Evolutionary conservation across 2,797 vertebrate genomes (phyloP).

Genomic region (Eleutherodactylus coqui): DNA sequence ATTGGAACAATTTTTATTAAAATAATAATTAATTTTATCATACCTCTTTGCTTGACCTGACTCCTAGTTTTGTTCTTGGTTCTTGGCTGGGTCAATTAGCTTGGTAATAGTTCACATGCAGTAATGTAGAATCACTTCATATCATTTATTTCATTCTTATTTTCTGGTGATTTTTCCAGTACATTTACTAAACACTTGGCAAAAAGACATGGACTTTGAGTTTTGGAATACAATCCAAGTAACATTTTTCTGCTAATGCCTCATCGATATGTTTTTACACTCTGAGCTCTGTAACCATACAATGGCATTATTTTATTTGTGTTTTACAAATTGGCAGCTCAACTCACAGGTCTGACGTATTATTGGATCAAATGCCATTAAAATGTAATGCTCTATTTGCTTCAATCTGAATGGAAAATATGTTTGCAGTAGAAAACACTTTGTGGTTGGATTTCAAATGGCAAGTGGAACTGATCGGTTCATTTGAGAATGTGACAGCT

Average conservation of each 20-base stretch:
- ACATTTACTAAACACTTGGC: slow-evolving; percentile 7
- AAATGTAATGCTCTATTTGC: slow-evolving; percentile 70
- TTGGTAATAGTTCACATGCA: not conserved
- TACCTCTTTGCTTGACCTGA: too few relatives aligned
- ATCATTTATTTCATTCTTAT: not conserved
- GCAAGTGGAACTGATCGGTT: slow-evolving; percentile 61
- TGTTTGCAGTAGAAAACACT: slow-evolving; percentile 66
- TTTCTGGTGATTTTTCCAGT: not conserved
- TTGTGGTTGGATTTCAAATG: slow-evolving; percentile 65
- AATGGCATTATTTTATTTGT: slow-evolving; percentile 43
- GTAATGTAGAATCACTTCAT: not conserved
- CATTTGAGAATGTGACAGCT: slow-evolving; percentile 55
- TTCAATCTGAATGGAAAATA: slow-evolving; percentile 68
- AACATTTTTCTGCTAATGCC: not conserved
- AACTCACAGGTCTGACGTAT: slow-evolving; percentile 68
- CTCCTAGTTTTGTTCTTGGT: not conserved
- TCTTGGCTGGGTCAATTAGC: not conserved
- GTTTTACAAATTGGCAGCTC: slow-evolving; percentile 69
- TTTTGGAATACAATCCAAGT: not conserved
- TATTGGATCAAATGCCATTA: slow-evolving; percentile 73
- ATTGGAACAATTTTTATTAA: too few relatives aligned
- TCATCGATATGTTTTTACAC: slow-evolving; percentile 23
- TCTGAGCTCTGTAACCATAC: slow-evolving; percentile 34
- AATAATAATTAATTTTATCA: too few relatives aligned
- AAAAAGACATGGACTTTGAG: not conserved